phyloP scores from a whole-genome alignment of 2,113 vertebrate species.

The Eulemur macaco region DNA sequence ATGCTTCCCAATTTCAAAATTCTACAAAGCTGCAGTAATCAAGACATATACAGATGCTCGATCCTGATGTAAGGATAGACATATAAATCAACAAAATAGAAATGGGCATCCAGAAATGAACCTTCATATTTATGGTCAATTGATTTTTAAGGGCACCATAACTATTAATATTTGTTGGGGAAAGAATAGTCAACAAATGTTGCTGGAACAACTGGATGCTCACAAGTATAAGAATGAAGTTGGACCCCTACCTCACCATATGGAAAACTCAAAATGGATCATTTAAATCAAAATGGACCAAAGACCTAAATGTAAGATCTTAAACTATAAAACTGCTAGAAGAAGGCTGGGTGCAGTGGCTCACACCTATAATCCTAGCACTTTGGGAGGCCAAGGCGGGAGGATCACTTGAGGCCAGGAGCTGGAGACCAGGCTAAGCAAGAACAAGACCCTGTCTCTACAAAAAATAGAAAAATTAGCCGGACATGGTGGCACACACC shows the following conservation, averaged over 20 bases:
- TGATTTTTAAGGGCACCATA: neutral
- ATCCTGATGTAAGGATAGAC: neutral
- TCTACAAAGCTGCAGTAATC: neutral
- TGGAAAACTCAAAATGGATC: neutral
- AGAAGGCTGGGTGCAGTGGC: neutral
- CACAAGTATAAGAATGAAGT: neutral
- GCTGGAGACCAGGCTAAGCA: neutral
- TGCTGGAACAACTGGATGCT: neutral
- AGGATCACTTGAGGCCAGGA: neutral
- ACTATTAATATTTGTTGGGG: neutral
- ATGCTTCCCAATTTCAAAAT: neutral
- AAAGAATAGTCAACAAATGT: neutral
- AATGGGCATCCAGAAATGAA: neutral
- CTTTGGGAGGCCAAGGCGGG: neutral
- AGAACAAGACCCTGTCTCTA: neutral
- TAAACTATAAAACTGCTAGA: neutral
- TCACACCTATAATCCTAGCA: neutral
- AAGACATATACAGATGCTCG: neutral
- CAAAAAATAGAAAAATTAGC: neutral
- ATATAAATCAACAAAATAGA: neutral
- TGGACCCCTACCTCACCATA: neutral
- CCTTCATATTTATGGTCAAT: neutral
- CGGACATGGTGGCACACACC: neutral
- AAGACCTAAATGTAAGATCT: neutral
- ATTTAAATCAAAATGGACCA: neutral